A percentile compares a stretch with the other conserved stretches of the same genome.
These are phyloP conservation scores for Anastatus disparis DNA, from an alignment of 1,140 invertebrate species.

Conservation along the genomic window DNA sequence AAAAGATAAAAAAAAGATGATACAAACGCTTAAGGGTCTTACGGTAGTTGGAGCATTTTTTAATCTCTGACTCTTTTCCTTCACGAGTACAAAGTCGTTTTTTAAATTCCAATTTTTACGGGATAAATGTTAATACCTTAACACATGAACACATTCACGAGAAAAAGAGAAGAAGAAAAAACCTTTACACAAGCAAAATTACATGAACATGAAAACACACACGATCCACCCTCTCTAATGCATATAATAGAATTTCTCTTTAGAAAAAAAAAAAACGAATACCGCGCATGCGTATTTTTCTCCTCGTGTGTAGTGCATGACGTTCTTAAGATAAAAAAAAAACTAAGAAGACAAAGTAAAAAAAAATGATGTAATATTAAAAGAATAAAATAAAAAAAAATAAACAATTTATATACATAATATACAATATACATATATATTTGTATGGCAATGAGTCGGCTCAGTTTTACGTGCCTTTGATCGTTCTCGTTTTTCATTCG, in stretches of 20 bases:
- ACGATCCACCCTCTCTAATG: neutral
- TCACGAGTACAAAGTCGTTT: conserved; percentile 34
- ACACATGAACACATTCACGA: neutral
- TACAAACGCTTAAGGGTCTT: conserved; percentile 23
- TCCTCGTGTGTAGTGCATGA: neutral
- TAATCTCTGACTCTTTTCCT: conserved; percentile 32
- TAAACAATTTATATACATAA: conserved; percentile 16
- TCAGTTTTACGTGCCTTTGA: conserved; percentile 42
- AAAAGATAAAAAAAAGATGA: neutral
- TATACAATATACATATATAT: conserved; percentile 7
- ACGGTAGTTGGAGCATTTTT: conserved; percentile 32
- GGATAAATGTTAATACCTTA: neutral
- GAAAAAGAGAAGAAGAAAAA: neutral
- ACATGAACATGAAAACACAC: neutral
- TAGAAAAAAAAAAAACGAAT: too few relatives aligned
- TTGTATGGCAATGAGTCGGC: conserved; percentile 32
- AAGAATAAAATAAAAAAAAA: too few relatives aligned
- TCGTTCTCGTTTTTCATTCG: conserved; percentile 32
- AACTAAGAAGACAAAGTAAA: conserved; percentile 4
- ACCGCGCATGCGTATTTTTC: conserved; percentile 13
- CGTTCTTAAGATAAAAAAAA: neutral
- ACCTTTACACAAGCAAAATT: neutral
- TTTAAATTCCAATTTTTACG: conserved; percentile 31
- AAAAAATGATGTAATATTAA: neutral
- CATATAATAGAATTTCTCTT: neutral